These are phyloP conservation scores for Spodoptera picta DNA, from an alignment of 2,888 invertebrate species.

Conservation along the genomic window DNA sequence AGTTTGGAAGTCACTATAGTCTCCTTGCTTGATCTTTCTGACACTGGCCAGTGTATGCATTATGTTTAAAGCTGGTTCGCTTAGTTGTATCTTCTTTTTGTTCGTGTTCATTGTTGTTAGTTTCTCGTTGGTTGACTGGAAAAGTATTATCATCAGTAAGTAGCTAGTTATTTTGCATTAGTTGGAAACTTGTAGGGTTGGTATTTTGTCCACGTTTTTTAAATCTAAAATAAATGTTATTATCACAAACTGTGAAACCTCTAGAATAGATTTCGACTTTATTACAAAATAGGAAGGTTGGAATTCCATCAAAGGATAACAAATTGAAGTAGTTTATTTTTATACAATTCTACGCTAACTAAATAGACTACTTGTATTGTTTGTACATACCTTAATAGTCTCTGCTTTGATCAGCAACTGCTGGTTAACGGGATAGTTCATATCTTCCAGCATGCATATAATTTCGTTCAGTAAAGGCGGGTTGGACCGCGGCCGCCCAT, in stretches of 20 bases:
- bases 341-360: too few species aligned
- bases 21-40: constrained; percentile 87
- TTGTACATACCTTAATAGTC: constrained; percentile 74
- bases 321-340: too few species aligned
- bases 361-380: too few species aligned
- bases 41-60: constrained; percentile 89
- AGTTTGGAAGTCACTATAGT: constrained; percentile 87
- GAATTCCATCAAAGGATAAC: too few species aligned
- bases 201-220: too few species aligned
- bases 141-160: constrained; percentile 9
- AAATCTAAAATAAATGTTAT: too few species aligned
- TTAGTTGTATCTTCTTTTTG: constrained; percentile 84
- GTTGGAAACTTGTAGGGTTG: too few species aligned
- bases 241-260: too few species aligned
- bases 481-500: constrained; percentile 88
- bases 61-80: constrained; percentile 89
- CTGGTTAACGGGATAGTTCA: constrained; percentile 86
- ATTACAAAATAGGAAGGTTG: too few species aligned
- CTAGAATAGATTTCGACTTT: too few species aligned
- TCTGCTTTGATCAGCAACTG: constrained; percentile 84
- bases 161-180: too few species aligned
- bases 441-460: constrained; percentile 90
- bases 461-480: constrained; percentile 92
- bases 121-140: constrained; percentile 82
- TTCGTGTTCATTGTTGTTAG: constrained; percentile 77